Percentiles rank a stretch among this genome's conserved stretches.
Conservation (phyloP, 2,888 invertebrate species). For the Eristalinus aeneus region DNA sequence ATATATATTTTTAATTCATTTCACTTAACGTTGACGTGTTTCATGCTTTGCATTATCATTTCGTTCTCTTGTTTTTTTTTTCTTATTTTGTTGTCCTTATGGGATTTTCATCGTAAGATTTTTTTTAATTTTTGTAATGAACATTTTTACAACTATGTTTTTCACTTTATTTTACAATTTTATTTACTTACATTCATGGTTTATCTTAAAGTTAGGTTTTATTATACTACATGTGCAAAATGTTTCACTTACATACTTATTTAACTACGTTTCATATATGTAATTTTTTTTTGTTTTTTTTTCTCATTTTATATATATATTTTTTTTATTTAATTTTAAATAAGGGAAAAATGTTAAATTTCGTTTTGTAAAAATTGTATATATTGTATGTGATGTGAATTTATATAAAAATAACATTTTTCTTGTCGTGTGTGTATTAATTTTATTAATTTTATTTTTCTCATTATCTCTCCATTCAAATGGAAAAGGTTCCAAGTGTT, state of each 20-base stretch:
- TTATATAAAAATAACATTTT: slow-evolving; percentile 70
- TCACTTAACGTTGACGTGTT: slow-evolving; percentile 48
- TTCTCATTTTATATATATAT: slow-evolving; percentile 39
- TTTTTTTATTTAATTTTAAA: slow-evolving; percentile 47
- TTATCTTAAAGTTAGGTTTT: slow-evolving; percentile 51
- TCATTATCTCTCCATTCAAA: slow-evolving; percentile 51
- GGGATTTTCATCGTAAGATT: slow-evolving; percentile 26
- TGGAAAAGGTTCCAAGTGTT: slow-evolving; percentile 51
- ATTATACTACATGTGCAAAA: slow-evolving; percentile 71
- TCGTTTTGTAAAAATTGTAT: slow-evolving; percentile 71
- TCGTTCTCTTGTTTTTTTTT: not conserved
- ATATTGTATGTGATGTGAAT: slow-evolving; percentile 71
- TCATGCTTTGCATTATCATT: slow-evolving; percentile 64
- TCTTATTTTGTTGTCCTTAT: slow-evolving; percentile 37
- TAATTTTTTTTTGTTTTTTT: slow-evolving; percentile 43
- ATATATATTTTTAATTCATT: slow-evolving; percentile 28
- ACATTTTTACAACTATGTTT: slow-evolving; percentile 68
- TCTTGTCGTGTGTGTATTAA: slow-evolving; percentile 67
- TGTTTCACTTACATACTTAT: slow-evolving; percentile 66
- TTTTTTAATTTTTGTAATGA: slow-evolving; percentile 49
- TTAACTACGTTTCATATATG: slow-evolving; percentile 59
- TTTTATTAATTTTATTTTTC: slow-evolving; percentile 13
- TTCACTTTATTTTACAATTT: slow-evolving; percentile 58
- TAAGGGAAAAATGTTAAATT: slow-evolving; percentile 67
- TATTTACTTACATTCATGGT: slow-evolving; percentile 66